Evolutionary conservation across 2,113 vertebrate genomes (phyloP).

Genomic region (Hirundichthys speculiger): DNA sequence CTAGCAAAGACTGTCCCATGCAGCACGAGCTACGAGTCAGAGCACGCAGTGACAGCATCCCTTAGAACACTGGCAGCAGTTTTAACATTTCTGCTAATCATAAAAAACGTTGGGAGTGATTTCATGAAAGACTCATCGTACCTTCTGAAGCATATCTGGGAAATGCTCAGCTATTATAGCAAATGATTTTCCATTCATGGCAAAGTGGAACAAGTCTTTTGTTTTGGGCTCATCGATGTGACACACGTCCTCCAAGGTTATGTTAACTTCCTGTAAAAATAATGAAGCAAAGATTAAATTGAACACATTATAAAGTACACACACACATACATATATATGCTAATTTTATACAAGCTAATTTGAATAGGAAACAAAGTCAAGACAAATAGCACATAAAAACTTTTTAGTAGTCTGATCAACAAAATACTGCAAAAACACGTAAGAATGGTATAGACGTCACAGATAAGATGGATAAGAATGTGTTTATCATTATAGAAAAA

Average conservation of each 20-base stretch:
- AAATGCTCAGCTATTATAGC: slow-evolving; percentile 93
- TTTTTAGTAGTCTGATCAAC: too few relatives aligned
- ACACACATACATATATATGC: too few relatives aligned
- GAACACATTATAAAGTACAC: not conserved
- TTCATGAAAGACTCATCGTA: slow-evolving; percentile 37
- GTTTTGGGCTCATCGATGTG: slow-evolving; percentile 79
- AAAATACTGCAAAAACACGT: too few relatives aligned
- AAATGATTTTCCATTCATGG: slow-evolving; percentile 97
- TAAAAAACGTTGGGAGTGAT: not conserved
- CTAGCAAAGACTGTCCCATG: slow-evolving; percentile 96
- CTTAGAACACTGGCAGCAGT: not conserved
- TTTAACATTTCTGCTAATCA: not conserved
- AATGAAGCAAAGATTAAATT: not conserved
- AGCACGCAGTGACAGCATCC: not conserved
- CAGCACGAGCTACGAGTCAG: slow-evolving; percentile 86
- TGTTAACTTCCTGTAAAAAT: slow-evolving; percentile 83
- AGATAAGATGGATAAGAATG: too few relatives aligned
- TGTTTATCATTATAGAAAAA: too few relatives aligned
- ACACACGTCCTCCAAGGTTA: slow-evolving; percentile 85
- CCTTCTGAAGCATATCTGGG: slow-evolving; percentile 95
- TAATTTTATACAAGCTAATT: too few relatives aligned
- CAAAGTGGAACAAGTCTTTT: slow-evolving; percentile 89
- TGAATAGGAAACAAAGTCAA: too few relatives aligned
- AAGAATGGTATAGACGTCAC: too few relatives aligned
- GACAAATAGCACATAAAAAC: too few relatives aligned